Conservation (phyloP, 2,888 invertebrate genomes). For the Drosophila flavopinicola region DNA sequence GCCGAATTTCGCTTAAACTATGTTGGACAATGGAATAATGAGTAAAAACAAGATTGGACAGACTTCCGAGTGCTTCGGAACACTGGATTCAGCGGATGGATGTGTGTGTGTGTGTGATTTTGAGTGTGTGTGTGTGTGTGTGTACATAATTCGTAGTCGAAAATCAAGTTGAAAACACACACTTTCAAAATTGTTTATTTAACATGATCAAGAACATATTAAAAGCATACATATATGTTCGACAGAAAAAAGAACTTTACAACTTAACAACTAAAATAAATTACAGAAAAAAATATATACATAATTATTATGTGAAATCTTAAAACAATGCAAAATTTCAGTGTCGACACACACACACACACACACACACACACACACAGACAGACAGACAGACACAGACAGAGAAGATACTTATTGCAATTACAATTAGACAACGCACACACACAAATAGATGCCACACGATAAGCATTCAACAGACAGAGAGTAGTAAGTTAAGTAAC, state of each 20-base stretch:
- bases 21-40: not conserved
- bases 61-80: not conserved
- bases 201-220: constrained; percentile 23
- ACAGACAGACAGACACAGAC: not conserved
- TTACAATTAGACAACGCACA: constrained; percentile 14
- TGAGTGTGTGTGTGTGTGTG: constrained; percentile 3
- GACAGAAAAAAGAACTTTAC: not conserved
- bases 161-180: constrained; percentile 13
- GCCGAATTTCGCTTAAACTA: constrained; percentile 27
- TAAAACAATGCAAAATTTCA: constrained; percentile 1
- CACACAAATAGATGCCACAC: constrained; percentile 13
- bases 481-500: constrained; percentile 7
- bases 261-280: constrained; percentile 30
- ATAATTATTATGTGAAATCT: not conserved
- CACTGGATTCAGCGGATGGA: not conserved
- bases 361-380: not conserved
- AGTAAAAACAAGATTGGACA: not conserved
- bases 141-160: not conserved
- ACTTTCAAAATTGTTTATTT: constrained; percentile 31
- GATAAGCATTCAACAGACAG: constrained; percentile 20
- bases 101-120: no score
- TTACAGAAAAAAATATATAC: constrained; percentile 1
- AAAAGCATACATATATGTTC: constrained; percentile 13
- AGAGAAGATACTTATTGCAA: constrained; percentile 15
- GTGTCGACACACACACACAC: constrained; percentile 7